A percentile compares a stretch with the other conserved stretches of the same genome.
Conservation (phyloP, 2,113 vertebrate genomes). For the Charadrius vociferus region DNA sequence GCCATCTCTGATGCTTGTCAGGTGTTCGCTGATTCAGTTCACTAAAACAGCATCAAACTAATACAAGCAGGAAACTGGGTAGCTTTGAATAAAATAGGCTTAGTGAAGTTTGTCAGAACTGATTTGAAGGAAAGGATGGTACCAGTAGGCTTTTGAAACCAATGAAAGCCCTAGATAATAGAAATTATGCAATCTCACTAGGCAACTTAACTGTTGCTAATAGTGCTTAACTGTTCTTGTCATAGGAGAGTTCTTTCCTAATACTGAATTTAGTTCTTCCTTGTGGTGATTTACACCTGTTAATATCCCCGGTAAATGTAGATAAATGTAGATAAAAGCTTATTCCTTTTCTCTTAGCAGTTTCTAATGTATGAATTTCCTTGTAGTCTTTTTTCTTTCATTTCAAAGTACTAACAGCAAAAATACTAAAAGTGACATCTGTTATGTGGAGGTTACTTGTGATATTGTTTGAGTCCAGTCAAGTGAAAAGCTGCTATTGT, state of each 20-base stretch:
- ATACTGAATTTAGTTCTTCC: not conserved
- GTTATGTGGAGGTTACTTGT: not conserved
- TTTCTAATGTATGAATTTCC: not conserved
- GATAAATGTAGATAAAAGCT: not conserved
- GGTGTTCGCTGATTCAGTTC: not conserved
- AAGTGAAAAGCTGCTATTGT: not conserved
- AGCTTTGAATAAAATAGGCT: not conserved
- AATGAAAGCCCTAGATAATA: not conserved
- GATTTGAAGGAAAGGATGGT: not conserved
- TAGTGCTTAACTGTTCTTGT: not conserved
- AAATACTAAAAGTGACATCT: not conserved
- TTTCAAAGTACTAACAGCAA: not conserved
- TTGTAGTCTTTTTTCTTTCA: not conserved
- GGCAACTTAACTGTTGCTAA: not conserved
- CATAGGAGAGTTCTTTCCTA: not conserved
- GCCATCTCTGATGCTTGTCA: not conserved
- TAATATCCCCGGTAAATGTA: not conserved
- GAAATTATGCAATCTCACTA: not conserved
- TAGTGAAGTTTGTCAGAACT: not conserved
- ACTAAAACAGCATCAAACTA: not conserved
- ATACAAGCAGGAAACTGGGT: not conserved
- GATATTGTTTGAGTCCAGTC: not conserved
- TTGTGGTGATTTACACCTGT: not conserved
- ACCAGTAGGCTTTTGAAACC: not conserved
- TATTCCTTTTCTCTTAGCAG: not conserved